phyloP scores from a whole-genome alignment of 2,113 vertebrate species.

The Taurulus bubalis region DNA sequence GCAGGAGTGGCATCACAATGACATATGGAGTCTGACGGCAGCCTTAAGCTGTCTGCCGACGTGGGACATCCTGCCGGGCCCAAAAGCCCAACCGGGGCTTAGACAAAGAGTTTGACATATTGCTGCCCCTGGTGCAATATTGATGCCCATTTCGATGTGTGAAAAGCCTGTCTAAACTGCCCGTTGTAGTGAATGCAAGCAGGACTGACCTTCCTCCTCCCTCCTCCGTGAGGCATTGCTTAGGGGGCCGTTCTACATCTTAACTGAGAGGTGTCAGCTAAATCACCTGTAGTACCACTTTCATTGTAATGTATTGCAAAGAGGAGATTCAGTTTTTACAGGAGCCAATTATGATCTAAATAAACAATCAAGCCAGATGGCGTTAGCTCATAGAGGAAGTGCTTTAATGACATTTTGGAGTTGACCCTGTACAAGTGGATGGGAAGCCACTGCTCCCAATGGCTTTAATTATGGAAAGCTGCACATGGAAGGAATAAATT shows the following conservation, averaged over 20 bases:
- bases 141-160: conserved; percentile 51
- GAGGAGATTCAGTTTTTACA: background rate
- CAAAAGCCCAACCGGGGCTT: conserved; percentile 34
- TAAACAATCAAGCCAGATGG: conserved; percentile 2
- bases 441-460: background rate
- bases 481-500: background rate
- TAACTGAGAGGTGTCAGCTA: background rate
- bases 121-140: conserved; percentile 44
- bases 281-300: background rate
- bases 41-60: conserved; percentile 51
- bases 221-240: background rate
- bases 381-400: background rate
- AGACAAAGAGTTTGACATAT: conserved; percentile 53
- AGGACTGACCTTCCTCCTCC: background rate
- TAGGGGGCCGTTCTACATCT: background rate
- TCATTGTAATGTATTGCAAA: conserved; percentile 4
- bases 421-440: background rate
- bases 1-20: conserved; percentile 40
- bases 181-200: conserved; percentile 9
- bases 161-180: conserved; percentile 37
- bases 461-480: background rate
- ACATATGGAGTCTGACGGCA: conserved; percentile 52
- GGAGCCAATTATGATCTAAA: background rate
- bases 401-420: conserved; percentile 7
- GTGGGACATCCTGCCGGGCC: conserved; percentile 48